Evolutionary conservation across 2,888 invertebrate genomes (phyloP).

Genomic region (Ditula angustiorana): DNA sequence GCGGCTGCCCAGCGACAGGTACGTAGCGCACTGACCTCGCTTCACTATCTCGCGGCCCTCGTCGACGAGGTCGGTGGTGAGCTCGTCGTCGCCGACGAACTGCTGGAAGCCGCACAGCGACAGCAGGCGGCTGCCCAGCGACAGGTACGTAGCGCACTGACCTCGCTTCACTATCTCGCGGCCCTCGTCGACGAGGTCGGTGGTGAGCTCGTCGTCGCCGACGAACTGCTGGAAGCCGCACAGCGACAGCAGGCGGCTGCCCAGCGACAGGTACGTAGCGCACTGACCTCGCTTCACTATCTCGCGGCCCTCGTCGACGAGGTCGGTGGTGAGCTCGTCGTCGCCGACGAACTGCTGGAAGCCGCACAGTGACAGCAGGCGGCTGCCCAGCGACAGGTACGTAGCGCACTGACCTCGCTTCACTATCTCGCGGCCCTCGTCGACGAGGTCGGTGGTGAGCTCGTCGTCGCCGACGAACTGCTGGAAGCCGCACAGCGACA

Average conservation of each 20-base stretch:
- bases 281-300: constrained; percentile 93
- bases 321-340: too few relatives aligned
- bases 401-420: constrained; percentile 92
- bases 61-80: constrained; percentile 96
- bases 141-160: constrained; percentile 97
- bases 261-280: too few relatives aligned
- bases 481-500: constrained; percentile 97
- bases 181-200: constrained; percentile 98
- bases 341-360: too few relatives aligned
- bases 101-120: constrained; percentile 98
- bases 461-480: constrained; percentile 98
- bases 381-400: too few relatives aligned
- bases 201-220: too few relatives aligned
- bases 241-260: too few relatives aligned
- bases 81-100: constrained; percentile 97
- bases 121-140: constrained; percentile 95
- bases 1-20: constrained; percentile 96
- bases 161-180: constrained; percentile 95
- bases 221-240: too few relatives aligned
- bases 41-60: constrained; percentile 97
- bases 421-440: constrained; percentile 96
- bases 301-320: constrained; percentile 97
- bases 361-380: too few relatives aligned
- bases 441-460: constrained; percentile 96
- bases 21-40: constrained; percentile 96